Evolutionary conservation across 2,888 invertebrate species (phyloP).

Genomic region (Petrolisthes manimaculis): DNA sequence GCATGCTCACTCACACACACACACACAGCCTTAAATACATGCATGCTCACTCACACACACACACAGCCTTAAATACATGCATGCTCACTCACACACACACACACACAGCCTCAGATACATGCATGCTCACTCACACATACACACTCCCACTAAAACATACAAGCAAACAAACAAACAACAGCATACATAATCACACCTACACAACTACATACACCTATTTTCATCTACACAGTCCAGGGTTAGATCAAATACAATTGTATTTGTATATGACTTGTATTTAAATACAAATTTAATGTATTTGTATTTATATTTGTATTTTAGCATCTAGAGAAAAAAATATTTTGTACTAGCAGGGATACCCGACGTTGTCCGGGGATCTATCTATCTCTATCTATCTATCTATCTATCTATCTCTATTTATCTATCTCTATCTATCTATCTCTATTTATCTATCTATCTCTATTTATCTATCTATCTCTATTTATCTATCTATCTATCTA

Average conservation of each 20-base stretch:
- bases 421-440: too few relatives aligned
- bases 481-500: too few relatives aligned
- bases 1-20: neutral
- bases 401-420: neutral
- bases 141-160: slow-evolving; percentile 2
- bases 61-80: neutral
- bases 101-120: neutral
- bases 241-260: too few relatives aligned
- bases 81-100: neutral
- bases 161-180: neutral
- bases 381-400: neutral
- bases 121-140: slow-evolving; percentile 18
- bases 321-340: too few relatives aligned
- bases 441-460: too few relatives aligned
- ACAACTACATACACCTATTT: slow-evolving; percentile 12
- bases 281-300: neutral
- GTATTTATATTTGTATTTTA: too few relatives aligned
- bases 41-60: neutral
- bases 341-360: too few relatives aligned
- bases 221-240: too few relatives aligned
- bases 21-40: neutral
- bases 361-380: too few relatives aligned
- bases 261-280: neutral
- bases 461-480: too few relatives aligned
- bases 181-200: neutral